phyloP scores from a whole-genome alignment of 2,888 invertebrate species.

The Kryphioiulus occultus region DNA sequence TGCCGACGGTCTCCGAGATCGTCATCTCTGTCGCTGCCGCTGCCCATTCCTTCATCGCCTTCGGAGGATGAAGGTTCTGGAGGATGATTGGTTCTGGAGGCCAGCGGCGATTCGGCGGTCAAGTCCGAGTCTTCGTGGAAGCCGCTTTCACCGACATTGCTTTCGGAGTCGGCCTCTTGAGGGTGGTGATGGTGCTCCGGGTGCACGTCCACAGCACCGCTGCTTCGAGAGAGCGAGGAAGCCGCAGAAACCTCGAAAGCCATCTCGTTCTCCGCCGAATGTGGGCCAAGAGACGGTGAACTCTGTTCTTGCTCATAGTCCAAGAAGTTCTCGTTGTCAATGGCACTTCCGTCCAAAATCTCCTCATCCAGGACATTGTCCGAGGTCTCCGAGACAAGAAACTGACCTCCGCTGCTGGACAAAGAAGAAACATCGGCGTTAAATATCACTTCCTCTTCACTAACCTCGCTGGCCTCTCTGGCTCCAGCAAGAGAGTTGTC shows the following conservation, averaged over 20 bases:
- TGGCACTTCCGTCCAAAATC: not conserved
- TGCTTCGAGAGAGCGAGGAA: not conserved
- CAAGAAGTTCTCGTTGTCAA: not conserved
- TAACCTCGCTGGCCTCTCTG: not conserved
- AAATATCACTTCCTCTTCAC: not conserved
- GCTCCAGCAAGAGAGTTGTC: not conserved
- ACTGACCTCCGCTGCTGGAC: not conserved
- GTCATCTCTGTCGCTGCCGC: not conserved
- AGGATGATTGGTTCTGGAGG: not conserved
- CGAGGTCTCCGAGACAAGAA: not conserved
- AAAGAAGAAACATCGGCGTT: not conserved
- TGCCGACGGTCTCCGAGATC: not conserved
- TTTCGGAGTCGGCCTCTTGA: not conserved
- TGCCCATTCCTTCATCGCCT: not conserved
- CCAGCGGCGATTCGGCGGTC: not conserved
- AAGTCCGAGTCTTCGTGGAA: conserved; percentile 34
- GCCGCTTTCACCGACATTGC: not conserved
- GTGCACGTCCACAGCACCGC: not conserved
- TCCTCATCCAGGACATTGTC: too few species aligned
- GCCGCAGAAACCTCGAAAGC: not conserved
- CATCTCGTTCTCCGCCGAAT: not conserved
- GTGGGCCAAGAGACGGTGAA: not conserved
- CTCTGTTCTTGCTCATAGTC: not conserved
- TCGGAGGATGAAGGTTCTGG: too few species aligned
- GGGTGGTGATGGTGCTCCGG: not conserved